Percentiles rank a stretch among this genome's conserved stretches.
phyloP scores from a whole-genome alignment of 2,888 invertebrate species.

The Epinotia ramella region DNA sequence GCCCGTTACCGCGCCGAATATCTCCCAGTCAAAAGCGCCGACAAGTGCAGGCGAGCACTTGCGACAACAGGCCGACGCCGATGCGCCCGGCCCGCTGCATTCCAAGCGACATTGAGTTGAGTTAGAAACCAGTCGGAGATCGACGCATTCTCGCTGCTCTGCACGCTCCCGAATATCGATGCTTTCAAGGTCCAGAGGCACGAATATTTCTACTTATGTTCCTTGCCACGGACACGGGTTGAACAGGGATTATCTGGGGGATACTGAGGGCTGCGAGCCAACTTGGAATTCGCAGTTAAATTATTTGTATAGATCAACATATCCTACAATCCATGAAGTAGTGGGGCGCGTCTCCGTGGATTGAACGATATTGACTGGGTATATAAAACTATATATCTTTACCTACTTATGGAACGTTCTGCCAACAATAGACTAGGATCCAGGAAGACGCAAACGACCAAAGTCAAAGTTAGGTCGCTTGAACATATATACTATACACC shows the following conservation, averaged over 20 bases:
- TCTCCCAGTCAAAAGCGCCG: conserved; percentile 84
- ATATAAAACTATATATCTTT: no score
- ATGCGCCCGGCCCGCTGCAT: conserved; percentile 75
- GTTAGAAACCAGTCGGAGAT: conserved; percentile 81
- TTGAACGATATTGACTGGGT: no score
- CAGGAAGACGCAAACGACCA: no score
- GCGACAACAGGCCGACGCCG: conserved; percentile 79
- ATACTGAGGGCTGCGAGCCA: not conserved
- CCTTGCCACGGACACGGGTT: not conserved
- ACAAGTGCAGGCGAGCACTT: conserved; percentile 82
- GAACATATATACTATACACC: no score
- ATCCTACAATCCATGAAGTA: not conserved
- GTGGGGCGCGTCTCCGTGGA: no score
- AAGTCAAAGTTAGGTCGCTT: no score
- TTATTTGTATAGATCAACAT: not conserved
- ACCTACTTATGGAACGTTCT: no score
- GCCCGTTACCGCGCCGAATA: conserved; percentile 85
- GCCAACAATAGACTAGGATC: no score
- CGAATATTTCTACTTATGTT: conserved; percentile 1
- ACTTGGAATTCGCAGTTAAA: not conserved
- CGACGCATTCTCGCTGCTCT: conserved; percentile 72
- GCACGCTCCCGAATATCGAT: conserved; percentile 41
- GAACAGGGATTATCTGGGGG: not conserved
- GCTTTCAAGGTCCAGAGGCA: conserved; percentile 26
- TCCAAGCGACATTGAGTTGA: conserved; percentile 81